These are phyloP conservation scores for Aphelocoma californica DNA, from an alignment of 2,797 vertebrate species.

Conservation along the genomic window DNA sequence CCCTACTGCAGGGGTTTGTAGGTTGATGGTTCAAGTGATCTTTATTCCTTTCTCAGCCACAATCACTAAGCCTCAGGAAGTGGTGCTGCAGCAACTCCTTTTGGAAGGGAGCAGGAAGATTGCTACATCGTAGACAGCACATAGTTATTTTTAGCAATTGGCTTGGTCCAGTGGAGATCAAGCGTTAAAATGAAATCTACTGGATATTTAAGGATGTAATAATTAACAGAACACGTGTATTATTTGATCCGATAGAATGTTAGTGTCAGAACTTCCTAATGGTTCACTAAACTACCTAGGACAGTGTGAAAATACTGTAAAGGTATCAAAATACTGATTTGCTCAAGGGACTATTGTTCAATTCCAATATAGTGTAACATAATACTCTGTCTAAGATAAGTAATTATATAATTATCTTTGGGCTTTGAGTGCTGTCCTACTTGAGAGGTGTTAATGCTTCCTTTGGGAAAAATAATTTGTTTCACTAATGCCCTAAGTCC, in stretches of 20 bases:
- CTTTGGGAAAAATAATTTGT: not conserved
- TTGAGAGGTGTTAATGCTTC: not conserved
- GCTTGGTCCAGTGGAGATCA: not conserved
- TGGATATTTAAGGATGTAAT: not conserved
- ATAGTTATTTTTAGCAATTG: not conserved
- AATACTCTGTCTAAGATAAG: not conserved
- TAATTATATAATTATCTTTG: not conserved
- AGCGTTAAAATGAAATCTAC: not conserved
- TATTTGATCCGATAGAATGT: not conserved
- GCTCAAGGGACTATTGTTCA: not conserved
- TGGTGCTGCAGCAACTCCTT: not conserved
- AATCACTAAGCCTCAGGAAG: not conserved
- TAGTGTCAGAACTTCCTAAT: not conserved
- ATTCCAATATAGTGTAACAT: not conserved
- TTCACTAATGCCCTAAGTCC: not conserved
- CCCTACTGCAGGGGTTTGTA: not conserved
- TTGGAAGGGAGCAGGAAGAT: not conserved
- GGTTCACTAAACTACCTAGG: not conserved
- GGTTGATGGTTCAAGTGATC: not conserved
- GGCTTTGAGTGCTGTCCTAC: not conserved
- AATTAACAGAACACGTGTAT: not conserved
- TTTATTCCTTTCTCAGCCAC: not conserved
- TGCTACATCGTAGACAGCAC: not conserved
- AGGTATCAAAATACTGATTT: not conserved
- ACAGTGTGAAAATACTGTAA: not conserved